Percentiles rank a stretch among this genome's conserved stretches.
Conservation (phyloP, 2,888 invertebrate species). For the Torymus auratus region DNA sequence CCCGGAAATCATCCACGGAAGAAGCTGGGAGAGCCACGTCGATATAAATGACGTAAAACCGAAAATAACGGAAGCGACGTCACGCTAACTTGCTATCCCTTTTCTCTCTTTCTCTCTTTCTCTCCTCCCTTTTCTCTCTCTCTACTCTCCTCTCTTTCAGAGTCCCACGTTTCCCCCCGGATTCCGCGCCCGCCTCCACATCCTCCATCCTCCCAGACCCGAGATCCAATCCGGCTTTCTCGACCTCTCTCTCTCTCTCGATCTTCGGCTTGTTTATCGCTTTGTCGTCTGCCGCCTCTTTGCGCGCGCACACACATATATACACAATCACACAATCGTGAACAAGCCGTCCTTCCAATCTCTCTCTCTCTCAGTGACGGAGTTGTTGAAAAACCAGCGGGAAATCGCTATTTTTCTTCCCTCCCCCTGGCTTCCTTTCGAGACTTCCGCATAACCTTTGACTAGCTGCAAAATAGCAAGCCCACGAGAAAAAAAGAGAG, state of each 20-base stretch:
- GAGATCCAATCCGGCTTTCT: conserved; percentile 34
- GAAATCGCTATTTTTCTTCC: conserved; percentile 11
- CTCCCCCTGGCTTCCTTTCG: conserved; percentile 26
- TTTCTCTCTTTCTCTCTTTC: conserved; percentile 1
- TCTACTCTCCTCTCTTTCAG: conserved; percentile 18
- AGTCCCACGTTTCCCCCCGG: conserved; percentile 53
- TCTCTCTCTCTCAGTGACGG: neutral
- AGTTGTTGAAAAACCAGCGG: neutral
- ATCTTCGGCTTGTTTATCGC: conserved; percentile 63
- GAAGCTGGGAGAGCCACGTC: conserved; percentile 71
- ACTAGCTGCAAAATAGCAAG: conserved; percentile 1
- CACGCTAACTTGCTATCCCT: conserved; percentile 72
- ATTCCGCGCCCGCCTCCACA: conserved; percentile 45
- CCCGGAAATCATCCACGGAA: conserved; percentile 68
- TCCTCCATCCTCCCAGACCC: neutral
- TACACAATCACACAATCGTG: neutral
- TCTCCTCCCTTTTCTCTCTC: neutral
- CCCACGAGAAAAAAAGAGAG: conserved; percentile 20
- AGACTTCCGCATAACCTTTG: conserved; percentile 31
- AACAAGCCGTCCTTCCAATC: conserved; percentile 11
- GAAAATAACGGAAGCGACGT: conserved; percentile 73
- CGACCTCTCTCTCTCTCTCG: conserved; percentile 55
- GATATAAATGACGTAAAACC: conserved; percentile 75
- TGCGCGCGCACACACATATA: conserved; percentile 28
- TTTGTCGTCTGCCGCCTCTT: conserved; percentile 55